phyloP scores from a whole-genome alignment of 1,140 invertebrate genomes.

The Pseudoatta argentina region DNA sequence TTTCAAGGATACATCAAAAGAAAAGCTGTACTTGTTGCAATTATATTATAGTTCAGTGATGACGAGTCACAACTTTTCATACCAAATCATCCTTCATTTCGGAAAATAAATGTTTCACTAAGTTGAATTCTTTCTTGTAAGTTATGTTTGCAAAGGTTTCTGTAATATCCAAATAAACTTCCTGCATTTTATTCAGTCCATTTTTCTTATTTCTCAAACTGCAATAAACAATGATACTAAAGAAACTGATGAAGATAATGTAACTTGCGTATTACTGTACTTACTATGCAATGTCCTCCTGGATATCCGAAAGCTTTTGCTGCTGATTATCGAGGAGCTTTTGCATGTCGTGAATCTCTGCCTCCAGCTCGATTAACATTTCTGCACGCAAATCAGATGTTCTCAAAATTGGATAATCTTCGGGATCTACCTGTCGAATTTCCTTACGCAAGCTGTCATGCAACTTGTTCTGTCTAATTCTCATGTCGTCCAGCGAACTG shows the following conservation, averaged over 20 bases:
- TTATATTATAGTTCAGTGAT: too few species aligned
- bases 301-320: slow-evolving; percentile 52
- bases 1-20: too few species aligned
- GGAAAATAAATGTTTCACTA: slow-evolving; percentile 70
- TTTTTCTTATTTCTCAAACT: slow-evolving; percentile 78
- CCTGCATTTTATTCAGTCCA: slow-evolving; percentile 76
- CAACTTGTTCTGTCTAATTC: slow-evolving; percentile 67
- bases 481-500: slow-evolving; percentile 66
- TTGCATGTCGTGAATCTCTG: slow-evolving; percentile 61
- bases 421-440: slow-evolving; percentile 68
- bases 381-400: slow-evolving; percentile 74
- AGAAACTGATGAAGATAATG: background rate
- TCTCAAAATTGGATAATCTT: slow-evolving; percentile 74
- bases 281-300: slow-evolving; percentile 74
- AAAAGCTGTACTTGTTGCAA: too few species aligned
- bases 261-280: slow-evolving; percentile 41
- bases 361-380: slow-evolving; percentile 70
- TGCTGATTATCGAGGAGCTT: slow-evolving; percentile 51
- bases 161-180: slow-evolving; percentile 63
- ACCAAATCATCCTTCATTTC: slow-evolving; percentile 79
- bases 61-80: slow-evolving; percentile 40
- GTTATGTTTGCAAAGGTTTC: slow-evolving; percentile 64
- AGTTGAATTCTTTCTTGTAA: slow-evolving; percentile 65
- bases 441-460: slow-evolving; percentile 66
- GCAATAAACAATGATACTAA: slow-evolving; percentile 18